A percentile compares a stretch with the other conserved stretches of the same genome.
phyloP scores from a whole-genome alignment of 2,113 vertebrate species.

The Dipodomys stephensi region DNA sequence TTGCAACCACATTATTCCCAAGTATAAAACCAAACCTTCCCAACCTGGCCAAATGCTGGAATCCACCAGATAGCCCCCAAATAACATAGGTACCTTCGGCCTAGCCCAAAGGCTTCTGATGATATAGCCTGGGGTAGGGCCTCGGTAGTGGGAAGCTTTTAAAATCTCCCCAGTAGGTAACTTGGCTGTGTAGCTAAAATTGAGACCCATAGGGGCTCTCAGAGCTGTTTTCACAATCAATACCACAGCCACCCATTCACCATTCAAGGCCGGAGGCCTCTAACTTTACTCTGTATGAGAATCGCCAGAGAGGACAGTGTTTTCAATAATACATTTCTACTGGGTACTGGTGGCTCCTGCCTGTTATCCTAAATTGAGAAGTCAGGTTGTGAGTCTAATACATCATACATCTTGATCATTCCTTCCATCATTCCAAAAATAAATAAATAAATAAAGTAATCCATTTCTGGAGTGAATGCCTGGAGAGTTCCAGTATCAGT shows the following conservation, averaged over 20 bases:
- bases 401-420: too few species aligned
- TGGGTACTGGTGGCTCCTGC: too few species aligned
- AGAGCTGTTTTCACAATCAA: too few species aligned
- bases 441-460: too few species aligned
- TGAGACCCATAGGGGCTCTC: too few species aligned
- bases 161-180: not conserved
- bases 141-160: not conserved
- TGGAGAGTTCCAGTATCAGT: not conserved
- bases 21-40: not conserved
- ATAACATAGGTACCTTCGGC: not conserved
- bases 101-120: not conserved
- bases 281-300: not conserved
- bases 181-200: not conserved
- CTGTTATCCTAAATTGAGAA: too few species aligned
- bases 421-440: too few species aligned
- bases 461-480: not conserved
- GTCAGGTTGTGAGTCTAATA: too few species aligned
- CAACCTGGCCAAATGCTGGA: not conserved
- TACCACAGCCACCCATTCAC: not conserved
- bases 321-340: not conserved
- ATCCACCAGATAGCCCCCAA: not conserved
- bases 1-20: not conserved
- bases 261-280: not conserved
- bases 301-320: not conserved
- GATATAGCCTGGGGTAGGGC: not conserved